Evolutionary conservation across 64 coral and sea anemone genomes (phyloP).

Genomic region (Acropora yongei): DNA sequence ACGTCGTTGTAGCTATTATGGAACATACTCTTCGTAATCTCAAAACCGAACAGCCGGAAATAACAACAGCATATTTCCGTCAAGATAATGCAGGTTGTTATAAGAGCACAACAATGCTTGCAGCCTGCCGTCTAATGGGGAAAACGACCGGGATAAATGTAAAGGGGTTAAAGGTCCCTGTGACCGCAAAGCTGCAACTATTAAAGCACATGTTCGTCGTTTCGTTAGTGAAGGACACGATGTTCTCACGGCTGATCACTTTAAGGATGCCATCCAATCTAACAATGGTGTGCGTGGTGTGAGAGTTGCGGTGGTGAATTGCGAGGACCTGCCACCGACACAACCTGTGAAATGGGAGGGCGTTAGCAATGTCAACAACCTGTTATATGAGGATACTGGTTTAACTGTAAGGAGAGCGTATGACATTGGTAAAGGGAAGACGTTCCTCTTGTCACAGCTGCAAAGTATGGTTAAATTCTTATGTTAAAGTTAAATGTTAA

Average conservation of each 20-base stretch:
- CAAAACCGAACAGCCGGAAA: slow-evolving; percentile 21
- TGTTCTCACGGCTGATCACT: slow-evolving; percentile 51
- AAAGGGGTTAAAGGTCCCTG: slow-evolving; percentile 58
- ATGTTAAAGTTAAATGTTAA: background rate
- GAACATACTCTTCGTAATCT: slow-evolving; percentile 9
- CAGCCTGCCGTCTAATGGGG: slow-evolving; percentile 31
- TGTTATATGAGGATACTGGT: background rate
- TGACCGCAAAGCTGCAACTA: slow-evolving; percentile 71
- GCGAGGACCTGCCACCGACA: background rate
- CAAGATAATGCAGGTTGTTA: slow-evolving; percentile 54
- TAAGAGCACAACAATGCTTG: slow-evolving; percentile 44
- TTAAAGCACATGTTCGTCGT: slow-evolving; percentile 52
- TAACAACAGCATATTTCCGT: slow-evolving; percentile 28
- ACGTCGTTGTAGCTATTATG: slow-evolving; percentile 41
- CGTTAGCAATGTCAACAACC: slow-evolving; percentile 56
- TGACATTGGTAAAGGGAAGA: slow-evolving; percentile 63
- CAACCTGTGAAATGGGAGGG: slow-evolving; percentile 31
- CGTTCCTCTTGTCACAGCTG: slow-evolving; percentile 20
- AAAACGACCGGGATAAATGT: slow-evolving; percentile 36
- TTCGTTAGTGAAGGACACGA: slow-evolving; percentile 64
- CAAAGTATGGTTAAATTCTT: slow-evolving; percentile 19
- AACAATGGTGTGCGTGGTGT: slow-evolving; percentile 56
- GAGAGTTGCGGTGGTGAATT: slow-evolving; percentile 44
- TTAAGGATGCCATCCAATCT: slow-evolving; percentile 61
- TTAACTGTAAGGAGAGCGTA: slow-evolving; percentile 76